Base-by-base conservation (phyloP, 2,113 vertebrate genomes). In the Bufo gargarizans region DNA sequence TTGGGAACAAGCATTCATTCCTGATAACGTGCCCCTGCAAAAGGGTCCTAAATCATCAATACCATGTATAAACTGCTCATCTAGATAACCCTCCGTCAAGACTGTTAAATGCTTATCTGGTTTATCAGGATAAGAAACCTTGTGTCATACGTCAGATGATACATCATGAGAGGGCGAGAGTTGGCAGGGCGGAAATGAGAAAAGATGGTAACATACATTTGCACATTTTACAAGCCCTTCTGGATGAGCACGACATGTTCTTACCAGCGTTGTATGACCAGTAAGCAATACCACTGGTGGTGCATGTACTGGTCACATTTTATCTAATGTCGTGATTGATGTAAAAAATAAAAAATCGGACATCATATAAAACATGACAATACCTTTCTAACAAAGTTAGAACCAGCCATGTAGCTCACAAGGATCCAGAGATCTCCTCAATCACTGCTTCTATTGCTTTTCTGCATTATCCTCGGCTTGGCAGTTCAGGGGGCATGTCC, bases 111-210 rank as follows among this genome's bases (percentile, higher is more conserved):
- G n/a, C 22, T 78, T 78, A 55, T n/a, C 50, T 17, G 49, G 3
- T 12, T 77, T 78, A 78, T 56, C 50, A n/a, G 74, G 74, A 77
- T 77, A 77, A 77, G 74, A 50, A 50, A 19, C 74, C 74, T 77
- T 77, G 20, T 50, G 72, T 76, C 72, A 50, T 50, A 19, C 71
- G 17, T 13, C 71, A 17, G 71, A 17, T 45, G 71, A 74, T 13
- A 74, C 72, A 76, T 17, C 16, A 71, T 49, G 71, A 76, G 45
- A 20, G 72, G 45, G 17, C 72, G 4, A 74, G 45, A 45, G 72
- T 50, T 49, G 17, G 17, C 33, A 20, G 17, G 72, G 8, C 72
- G 45, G 72, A 76, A 76, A 20, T 4, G 3, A 20, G 8, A 1
- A 76, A 3, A 47, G 72, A 19, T 20, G 47, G 72, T 20, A 20